phyloP scores from a whole-genome alignment of 2,888 invertebrate genomes.

The Zhuqinia jingwanae region DNA sequence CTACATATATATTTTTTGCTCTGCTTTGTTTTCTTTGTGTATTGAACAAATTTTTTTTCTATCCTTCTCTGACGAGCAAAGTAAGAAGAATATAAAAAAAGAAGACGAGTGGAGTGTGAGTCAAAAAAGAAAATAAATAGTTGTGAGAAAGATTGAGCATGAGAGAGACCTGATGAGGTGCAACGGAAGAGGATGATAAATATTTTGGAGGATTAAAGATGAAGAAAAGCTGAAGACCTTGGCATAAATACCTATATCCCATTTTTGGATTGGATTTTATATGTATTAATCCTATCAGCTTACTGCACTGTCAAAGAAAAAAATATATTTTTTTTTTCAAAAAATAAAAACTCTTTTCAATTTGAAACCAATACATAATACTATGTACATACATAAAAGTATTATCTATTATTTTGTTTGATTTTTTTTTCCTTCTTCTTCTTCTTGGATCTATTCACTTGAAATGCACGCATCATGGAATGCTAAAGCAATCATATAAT shows the following conservation, averaged over 20 bases:
- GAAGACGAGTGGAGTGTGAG: background rate
- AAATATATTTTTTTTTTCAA: no score
- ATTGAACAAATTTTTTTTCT: no score
- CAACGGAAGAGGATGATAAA: slow-evolving; percentile 9
- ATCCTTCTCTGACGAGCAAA: no score
- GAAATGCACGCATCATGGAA: background rate
- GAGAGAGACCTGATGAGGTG: background rate
- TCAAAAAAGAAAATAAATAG: slow-evolving; percentile 32
- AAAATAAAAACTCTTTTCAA: no score
- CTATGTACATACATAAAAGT: no score
- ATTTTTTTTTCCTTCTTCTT: background rate
- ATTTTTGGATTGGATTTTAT: background rate
- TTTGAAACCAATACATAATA: no score
- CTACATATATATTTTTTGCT: no score
- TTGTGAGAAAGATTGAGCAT: background rate
- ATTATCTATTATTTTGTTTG: no score
- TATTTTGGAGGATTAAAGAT: slow-evolving; percentile 37
- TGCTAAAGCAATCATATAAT: background rate
- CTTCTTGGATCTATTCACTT: background rate
- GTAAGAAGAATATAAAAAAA: no score
- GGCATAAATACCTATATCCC: slow-evolving; percentile 21
- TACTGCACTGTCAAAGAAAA: background rate
- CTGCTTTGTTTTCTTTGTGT: no score
- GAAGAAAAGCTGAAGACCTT: slow-evolving; percentile 51
- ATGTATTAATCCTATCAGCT: background rate